Base-by-base conservation (phyloP, 1,140 invertebrate species). In the Pseudomyrmex pallidus region DNA sequence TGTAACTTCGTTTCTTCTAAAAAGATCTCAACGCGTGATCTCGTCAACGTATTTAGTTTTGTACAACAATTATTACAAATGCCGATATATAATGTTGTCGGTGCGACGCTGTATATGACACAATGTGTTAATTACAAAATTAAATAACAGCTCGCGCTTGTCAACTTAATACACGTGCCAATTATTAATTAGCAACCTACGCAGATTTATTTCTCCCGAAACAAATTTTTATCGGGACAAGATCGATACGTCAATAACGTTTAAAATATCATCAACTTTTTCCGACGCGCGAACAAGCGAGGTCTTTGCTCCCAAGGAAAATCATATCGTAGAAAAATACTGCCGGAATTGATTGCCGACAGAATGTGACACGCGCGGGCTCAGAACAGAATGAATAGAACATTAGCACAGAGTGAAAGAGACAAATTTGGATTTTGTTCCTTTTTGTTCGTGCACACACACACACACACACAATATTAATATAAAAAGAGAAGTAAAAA, bases 331-430 rank as follows among this genome's bases (percentile, higher is more conserved):
- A 13, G 35, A 20, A 8, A 56, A 48, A 67, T 50, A 4, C 4
- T 35, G 20, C 1, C 17, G 17, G 5, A 20, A 25, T 35, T 78
- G 48, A 78, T 25, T 46, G 74, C 52, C 9, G 35, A 25, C 15
- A 78, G 7, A 67, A 57, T 77, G 13, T 56, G 4, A 8, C 35
- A 9, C 8, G 4, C 35, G 20, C 4, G 13, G 57, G 25, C 13
- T 20, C 17, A n/a, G 74, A 68, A 78, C 57, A 25, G 10, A 57
- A 57, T 78, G 25, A 56, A 77, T 77, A 57, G 56, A 78, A 78
- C 50, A 67, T 56, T 52, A 35, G 48, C 17, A 78, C 13, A 12
- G 2, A 35, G 35, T 7, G 35, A 35, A 0, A 7, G 35, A 35
- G 7, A 35, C 35, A 35, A 35, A 35, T 35, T 35, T 5, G 35